These are phyloP conservation scores for Sphaerodactylus townsendi DNA, from an alignment of 2,113 vertebrate genomes.

Conservation along the genomic window DNA sequence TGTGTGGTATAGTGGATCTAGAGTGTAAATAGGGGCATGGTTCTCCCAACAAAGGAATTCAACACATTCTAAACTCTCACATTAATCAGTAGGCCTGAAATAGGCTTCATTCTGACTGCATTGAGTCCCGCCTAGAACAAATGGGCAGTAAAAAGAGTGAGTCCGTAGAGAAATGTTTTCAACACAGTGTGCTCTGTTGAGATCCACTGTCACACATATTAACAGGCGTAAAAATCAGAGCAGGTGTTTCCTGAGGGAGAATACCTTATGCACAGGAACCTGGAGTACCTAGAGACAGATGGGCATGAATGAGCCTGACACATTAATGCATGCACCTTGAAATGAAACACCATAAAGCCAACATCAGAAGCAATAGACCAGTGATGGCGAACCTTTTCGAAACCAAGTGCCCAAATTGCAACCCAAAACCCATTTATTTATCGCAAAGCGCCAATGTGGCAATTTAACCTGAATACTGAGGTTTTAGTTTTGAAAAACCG, in stretches of 20 bases:
- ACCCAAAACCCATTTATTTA: too few relatives aligned
- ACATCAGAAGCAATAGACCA: background rate
- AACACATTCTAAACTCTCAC: too few relatives aligned
- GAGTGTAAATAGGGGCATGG: background rate
- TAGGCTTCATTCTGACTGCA: background rate
- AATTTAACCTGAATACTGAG: too few relatives aligned
- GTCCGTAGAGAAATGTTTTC: background rate
- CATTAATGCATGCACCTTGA: background rate
- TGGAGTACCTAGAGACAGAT: background rate
- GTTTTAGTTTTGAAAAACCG: too few relatives aligned
- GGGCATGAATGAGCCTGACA: background rate
- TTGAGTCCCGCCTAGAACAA: background rate
- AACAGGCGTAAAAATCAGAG: rapidly evolving
- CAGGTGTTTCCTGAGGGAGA: background rate
- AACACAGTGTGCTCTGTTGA: background rate
- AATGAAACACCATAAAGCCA: background rate
- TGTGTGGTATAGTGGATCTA: too few relatives aligned
- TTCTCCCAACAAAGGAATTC: too few relatives aligned
- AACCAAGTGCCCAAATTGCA: too few relatives aligned
- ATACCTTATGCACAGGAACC: background rate
- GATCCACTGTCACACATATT: background rate
- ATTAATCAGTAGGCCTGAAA: too few relatives aligned
- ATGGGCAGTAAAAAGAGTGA: background rate
- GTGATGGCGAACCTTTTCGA: too few relatives aligned
- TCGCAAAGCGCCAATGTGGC: too few relatives aligned